Evolutionary conservation across 2,797 vertebrate genomes (phyloP).

Genomic region (Pteronotus mesoamericanus): DNA sequence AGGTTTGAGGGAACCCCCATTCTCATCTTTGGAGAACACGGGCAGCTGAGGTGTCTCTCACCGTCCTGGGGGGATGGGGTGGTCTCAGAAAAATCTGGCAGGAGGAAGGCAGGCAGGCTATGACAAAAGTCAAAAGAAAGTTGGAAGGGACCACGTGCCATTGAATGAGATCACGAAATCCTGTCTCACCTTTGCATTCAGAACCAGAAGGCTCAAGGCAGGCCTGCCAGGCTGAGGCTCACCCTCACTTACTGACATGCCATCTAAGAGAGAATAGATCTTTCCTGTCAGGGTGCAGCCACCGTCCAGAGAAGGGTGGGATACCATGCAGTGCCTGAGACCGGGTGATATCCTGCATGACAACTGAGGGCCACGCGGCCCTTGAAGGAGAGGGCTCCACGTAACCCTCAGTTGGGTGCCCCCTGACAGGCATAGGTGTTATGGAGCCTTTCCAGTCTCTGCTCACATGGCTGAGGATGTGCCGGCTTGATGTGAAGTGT

Average conservation of each 20-base stretch:
- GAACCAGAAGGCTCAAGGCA: background rate
- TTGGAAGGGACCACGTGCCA: accelerated
- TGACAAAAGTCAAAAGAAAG: background rate
- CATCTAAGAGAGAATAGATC: background rate
- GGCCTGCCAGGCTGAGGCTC: background rate
- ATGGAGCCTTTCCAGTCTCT: background rate
- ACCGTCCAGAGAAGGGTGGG: background rate
- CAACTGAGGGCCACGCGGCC: background rate
- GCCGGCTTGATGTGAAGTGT: background rate
- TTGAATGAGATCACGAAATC: background rate
- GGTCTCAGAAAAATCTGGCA: background rate
- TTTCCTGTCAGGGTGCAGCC: background rate
- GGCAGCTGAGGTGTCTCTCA: accelerated
- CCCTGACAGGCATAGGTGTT: background rate
- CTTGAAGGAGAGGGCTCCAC: background rate
- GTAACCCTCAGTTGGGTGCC: background rate
- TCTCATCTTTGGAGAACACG: background rate
- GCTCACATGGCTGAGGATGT: background rate
- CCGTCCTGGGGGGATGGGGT: background rate
- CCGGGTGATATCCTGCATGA: background rate
- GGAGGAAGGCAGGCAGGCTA: background rate
- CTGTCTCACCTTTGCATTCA: background rate
- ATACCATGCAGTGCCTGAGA: background rate
- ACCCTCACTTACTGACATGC: background rate
- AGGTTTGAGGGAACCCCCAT: background rate